Base-by-base conservation (phyloP, 2,888 invertebrate genomes). In the Euzophera pinguis region DNA sequence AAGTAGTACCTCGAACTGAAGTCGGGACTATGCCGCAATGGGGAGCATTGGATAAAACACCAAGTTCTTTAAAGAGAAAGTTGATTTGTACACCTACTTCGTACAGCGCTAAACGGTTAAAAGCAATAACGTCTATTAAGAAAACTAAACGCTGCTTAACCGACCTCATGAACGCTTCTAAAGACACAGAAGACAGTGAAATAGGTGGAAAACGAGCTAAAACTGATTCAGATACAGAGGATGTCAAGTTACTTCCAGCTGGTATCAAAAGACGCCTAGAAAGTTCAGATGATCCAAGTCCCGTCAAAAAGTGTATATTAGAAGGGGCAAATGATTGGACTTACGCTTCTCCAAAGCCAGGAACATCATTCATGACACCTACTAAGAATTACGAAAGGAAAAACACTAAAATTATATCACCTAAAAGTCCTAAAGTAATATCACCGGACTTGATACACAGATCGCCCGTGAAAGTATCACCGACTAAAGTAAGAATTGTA, bases 31-130 rank as follows among this genome's bases (percentile, higher is more conserved):
- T 69, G 35, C 79, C 79, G 4, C 67, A 65, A 9, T 81, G 84
- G 79, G 78, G 81, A 10, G 61, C 72, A 0, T 61, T 85, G 4
- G 91, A 91, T 47, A 78, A 75, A 10, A 92, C 92, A 0, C 92
- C 92, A 0, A 78, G 80, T 50, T 89, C 92, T 0, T 57, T 90
- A 0, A 91, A 90, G 59, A 80, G 91, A 0, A 72, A 65, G 34
- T 41, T 58, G 2, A 56, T 55, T 6, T 52, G 63, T 3, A 71
- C 80, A 1, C 74, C 81, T 1, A 58, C 63, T 13, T 69, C 76
- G 1, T 55, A 59, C 65, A 43, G 63, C 50, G 56, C 63, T 38
- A 77, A 78, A 52, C 69, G 77, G 0, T 42, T 55, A 7, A 62
- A 65, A 1, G 29, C 57, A 0, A 63, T 53, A n/a, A 62, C 42